A percentile compares a stretch with the other conserved stretches of the same genome.
phyloP scores from a whole-genome alignment of 2,888 invertebrate species.

The Phaedon cochleariae region DNA sequence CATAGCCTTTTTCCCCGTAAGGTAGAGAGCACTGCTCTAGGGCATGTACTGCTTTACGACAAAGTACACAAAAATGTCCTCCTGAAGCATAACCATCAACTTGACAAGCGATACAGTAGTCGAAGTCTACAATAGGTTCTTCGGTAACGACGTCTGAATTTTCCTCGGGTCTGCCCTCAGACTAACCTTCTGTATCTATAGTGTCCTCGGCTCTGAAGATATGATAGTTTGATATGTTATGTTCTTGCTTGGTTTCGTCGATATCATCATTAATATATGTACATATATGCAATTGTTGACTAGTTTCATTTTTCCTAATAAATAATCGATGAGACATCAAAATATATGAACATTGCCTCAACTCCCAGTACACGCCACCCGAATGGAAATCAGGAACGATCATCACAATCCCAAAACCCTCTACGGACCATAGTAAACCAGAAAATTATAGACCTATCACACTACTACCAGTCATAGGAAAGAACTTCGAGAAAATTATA shows the following conservation, averaged over 20 bases:
- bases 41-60: neutral
- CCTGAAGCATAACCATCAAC: neutral
- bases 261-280: too few species aligned
- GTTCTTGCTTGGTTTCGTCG: too few species aligned
- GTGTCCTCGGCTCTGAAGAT: too few species aligned
- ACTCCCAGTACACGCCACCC: too few species aligned
- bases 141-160: neutral
- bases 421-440: too few species aligned
- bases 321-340: neutral
- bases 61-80: neutral
- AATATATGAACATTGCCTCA: too few species aligned
- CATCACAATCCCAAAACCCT: too few species aligned
- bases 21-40: neutral
- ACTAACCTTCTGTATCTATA: neutral
- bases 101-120: neutral
- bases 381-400: too few species aligned
- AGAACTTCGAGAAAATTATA: too few species aligned
- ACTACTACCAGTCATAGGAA: too few species aligned
- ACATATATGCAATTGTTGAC: neutral
- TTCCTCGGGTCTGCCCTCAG: neutral
- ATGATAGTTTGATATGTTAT: too few species aligned
- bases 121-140: neutral
- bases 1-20: neutral
- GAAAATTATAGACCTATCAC: too few species aligned
- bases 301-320: neutral